phyloP scores from a whole-genome alignment of 2,888 invertebrate genomes.

The Barypeithes pellucidus region DNA sequence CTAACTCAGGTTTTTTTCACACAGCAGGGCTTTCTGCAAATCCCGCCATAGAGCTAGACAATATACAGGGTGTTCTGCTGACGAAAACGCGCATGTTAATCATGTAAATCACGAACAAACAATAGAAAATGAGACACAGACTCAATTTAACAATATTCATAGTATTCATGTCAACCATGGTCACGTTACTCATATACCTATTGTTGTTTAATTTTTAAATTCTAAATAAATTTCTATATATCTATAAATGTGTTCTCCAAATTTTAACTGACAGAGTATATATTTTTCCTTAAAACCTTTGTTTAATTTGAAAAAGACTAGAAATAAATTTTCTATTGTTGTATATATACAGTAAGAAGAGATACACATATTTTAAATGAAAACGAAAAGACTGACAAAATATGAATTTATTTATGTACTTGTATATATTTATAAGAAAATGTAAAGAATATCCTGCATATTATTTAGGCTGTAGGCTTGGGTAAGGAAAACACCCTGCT shows the following conservation, averaged over 20 bases:
- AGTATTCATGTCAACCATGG: slow-evolving; percentile 43
- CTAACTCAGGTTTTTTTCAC: slow-evolving; percentile 55
- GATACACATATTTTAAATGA: slow-evolving; percentile 51
- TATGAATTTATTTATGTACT: slow-evolving; percentile 50
- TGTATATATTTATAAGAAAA: slow-evolving; percentile 34
- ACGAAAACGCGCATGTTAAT: slow-evolving; percentile 41
- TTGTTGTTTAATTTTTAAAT: slow-evolving; percentile 45
- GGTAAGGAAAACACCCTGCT: slow-evolving; percentile 55
- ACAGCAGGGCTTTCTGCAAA: slow-evolving; percentile 55
- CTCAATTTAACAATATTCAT: slow-evolving; percentile 46
- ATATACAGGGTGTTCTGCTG: slow-evolving; percentile 54
- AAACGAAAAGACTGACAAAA: slow-evolving; percentile 55
- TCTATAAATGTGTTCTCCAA: slow-evolving; percentile 24
- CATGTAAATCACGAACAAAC: slow-evolving; percentile 36
- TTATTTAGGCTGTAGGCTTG: slow-evolving; percentile 53
- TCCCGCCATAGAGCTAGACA: slow-evolving; percentile 52
- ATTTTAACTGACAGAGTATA: slow-evolving; percentile 8
- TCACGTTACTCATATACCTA: slow-evolving; percentile 44
- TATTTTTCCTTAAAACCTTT: slow-evolving; percentile 21
- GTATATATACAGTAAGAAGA: slow-evolving; percentile 29
- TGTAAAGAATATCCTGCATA: slow-evolving; percentile 54
- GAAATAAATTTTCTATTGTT: slow-evolving; percentile 28
- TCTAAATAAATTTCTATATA: slow-evolving; percentile 29
- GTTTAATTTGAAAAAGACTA: slow-evolving; percentile 7
- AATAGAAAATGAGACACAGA: slow-evolving; percentile 35